These are phyloP conservation scores for Microtus pennsylvanicus DNA, from an alignment of 2,113 vertebrate genomes.

Conservation along the genomic window DNA sequence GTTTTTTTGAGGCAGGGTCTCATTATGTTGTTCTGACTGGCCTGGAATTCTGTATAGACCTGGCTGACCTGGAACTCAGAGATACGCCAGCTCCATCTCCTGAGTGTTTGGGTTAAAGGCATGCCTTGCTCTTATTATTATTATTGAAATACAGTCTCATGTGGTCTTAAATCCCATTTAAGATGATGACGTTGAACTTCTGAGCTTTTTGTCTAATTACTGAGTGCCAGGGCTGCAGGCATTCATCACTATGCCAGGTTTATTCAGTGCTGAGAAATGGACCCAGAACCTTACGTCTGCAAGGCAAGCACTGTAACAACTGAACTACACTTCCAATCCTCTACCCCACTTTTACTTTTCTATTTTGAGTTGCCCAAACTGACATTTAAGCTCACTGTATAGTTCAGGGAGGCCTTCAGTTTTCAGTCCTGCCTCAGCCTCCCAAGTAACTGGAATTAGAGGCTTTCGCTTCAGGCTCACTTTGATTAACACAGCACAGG, in stretches of 20 bases:
- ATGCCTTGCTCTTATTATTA: background rate
- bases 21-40: background rate
- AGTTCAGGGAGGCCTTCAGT: background rate
- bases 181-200: background rate
- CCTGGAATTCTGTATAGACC: background rate
- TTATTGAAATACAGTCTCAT: background rate
- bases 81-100: background rate
- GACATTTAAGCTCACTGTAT: background rate
- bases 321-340: background rate
- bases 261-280: too few relatives aligned
- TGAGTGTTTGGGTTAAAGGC: background rate
- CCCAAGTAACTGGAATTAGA: background rate
- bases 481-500: background rate
- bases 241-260: too few relatives aligned
- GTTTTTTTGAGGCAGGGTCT: background rate
- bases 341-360: background rate
- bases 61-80: background rate
- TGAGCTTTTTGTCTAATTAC: background rate
- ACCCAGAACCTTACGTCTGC: background rate
- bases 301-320: too few relatives aligned
- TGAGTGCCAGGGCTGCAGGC: background rate
- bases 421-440: background rate
- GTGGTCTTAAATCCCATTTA: background rate
- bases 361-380: background rate
- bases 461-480: background rate